Conservation (phyloP, 2,113 vertebrate genomes). For the Cairina moschata region DNA sequence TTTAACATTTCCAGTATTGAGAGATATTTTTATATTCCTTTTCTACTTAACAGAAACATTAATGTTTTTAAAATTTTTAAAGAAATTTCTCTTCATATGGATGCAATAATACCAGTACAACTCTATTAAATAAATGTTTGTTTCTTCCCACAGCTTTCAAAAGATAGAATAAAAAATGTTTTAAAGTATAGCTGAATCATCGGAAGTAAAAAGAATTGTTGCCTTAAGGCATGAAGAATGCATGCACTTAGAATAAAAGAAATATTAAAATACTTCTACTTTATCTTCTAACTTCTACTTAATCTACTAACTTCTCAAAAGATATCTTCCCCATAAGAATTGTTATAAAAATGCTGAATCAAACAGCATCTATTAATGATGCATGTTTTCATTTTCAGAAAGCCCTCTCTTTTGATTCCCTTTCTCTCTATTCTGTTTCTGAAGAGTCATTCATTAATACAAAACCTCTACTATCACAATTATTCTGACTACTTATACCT, state of each 20-base stretch:
- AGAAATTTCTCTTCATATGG: not conserved
- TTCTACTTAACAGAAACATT: not conserved
- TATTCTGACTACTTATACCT: not conserved
- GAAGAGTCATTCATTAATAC: not conserved
- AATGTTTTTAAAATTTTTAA: not conserved
- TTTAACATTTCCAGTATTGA: slow-evolving; percentile 11
- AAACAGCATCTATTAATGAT: not conserved
- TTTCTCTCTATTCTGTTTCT: not conserved
- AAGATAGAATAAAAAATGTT: not conserved
- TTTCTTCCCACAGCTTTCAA: not conserved
- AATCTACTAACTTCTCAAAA: not conserved
- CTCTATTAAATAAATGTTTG: not conserved
- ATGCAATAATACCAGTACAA: not conserved
- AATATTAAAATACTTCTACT: not conserved
- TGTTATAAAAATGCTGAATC: not conserved
- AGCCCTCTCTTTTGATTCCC: not conserved
- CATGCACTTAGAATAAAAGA: not conserved
- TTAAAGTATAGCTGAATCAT: not conserved
- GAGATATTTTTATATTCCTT: not conserved
- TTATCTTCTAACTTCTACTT: not conserved
- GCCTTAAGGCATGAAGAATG: not conserved
- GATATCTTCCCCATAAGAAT: not conserved
- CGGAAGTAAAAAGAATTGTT: not conserved
- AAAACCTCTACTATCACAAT: not conserved
- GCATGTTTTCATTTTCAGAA: not conserved